Evolutionary conservation across 2,888 invertebrate species (phyloP).

Genomic region (Nomada lathburiana): DNA sequence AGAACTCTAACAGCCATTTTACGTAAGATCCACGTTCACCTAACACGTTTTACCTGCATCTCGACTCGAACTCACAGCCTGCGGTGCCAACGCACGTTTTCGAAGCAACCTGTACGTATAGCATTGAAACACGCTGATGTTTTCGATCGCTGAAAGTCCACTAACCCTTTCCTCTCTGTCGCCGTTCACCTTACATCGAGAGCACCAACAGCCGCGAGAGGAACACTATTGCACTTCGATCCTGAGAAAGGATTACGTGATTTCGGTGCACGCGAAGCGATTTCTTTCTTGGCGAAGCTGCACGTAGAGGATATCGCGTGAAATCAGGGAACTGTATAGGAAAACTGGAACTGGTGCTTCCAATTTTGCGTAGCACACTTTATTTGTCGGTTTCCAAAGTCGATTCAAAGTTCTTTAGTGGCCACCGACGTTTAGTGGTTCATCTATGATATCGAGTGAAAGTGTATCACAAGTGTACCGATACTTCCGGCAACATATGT

Average conservation of each 20-base stretch:
- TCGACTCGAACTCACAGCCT: not conserved
- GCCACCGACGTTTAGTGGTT: too few species aligned
- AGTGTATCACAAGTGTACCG: too few species aligned
- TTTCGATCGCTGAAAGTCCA: not conserved
- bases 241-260: conserved; percentile 25
- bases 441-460: too few species aligned
- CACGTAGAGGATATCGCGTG: too few species aligned
- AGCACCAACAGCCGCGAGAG: conserved; percentile 7
- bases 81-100: not conserved
- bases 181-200: conserved; percentile 35
- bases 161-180: conserved; percentile 11
- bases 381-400: too few species aligned
- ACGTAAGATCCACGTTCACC: not conserved
- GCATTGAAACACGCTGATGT: not conserved
- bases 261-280: not conserved
- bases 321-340: too few species aligned
- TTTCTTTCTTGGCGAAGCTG: too few species aligned
- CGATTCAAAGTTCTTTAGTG: too few species aligned
- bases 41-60: not conserved
- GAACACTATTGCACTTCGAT: conserved; percentile 33
- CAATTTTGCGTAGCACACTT: too few species aligned
- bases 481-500: too few species aligned
- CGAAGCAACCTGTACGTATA: not conserved
- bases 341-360: too few species aligned
- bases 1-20: not conserved